These are phyloP conservation scores for Chrysolina haemoptera DNA, from an alignment of 2,888 invertebrate genomes.

Conservation along the genomic window DNA sequence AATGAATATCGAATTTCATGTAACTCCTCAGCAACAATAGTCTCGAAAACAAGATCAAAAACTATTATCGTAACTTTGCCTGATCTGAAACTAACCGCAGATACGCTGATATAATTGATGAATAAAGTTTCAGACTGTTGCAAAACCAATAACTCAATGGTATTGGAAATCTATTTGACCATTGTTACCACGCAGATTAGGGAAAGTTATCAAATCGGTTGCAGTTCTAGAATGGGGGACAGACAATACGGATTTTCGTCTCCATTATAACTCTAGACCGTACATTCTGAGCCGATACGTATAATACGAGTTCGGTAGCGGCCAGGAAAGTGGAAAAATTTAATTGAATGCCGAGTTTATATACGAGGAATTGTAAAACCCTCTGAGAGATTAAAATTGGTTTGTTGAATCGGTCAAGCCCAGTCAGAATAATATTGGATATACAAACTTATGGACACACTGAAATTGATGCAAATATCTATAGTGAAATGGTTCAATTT, in stretches of 20 bases:
- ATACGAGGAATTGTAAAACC: not conserved
- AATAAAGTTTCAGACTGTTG: constrained; percentile 23
- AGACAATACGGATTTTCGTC: constrained; percentile 30
- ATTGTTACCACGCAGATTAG: constrained; percentile 25
- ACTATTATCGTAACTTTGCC: constrained; percentile 10
- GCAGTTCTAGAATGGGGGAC: constrained; percentile 10
- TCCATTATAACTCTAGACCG: constrained; percentile 19
- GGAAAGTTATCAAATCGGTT: constrained; percentile 30
- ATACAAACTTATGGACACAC: no score
- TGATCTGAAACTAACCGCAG: constrained; percentile 10
- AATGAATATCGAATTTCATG: not conserved
- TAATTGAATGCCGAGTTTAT: constrained; percentile 6
- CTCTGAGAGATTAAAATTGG: not conserved
- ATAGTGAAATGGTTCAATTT: no score
- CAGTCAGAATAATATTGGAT: no score
- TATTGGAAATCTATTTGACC: constrained; percentile 18
- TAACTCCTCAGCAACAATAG: not conserved
- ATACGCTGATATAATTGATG: constrained; percentile 24
- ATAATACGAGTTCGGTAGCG: not conserved
- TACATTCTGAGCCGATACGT: not conserved
- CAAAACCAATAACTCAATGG: constrained; percentile 26
- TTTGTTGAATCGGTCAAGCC: not conserved
- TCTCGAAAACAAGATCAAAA: not conserved
- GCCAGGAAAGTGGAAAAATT: constrained; percentile 14
- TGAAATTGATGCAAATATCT: no score